Evolutionary conservation across 2,797 vertebrate species (phyloP).

Genomic region (Sebastes flavidus): DNA sequence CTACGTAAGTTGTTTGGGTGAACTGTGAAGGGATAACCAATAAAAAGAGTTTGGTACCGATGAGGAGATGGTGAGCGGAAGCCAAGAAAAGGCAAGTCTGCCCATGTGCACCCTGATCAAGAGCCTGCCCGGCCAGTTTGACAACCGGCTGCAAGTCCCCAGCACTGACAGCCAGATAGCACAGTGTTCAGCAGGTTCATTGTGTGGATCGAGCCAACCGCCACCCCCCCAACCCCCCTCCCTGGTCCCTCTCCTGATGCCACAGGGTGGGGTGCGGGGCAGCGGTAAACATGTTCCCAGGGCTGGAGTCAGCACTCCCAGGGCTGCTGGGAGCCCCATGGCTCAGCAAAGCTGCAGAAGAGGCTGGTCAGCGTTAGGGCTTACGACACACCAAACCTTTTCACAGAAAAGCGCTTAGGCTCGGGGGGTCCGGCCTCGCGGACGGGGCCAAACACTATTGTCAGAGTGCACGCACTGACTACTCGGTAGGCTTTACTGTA

Average conservation of each 20-base stretch:
- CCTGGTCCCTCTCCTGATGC: constrained; percentile 59
- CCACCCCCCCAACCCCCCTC: background rate
- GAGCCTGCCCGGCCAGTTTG: constrained; percentile 55
- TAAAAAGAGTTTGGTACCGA: constrained; percentile 38
- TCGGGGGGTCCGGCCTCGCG: constrained; percentile 57
- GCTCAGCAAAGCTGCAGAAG: constrained; percentile 84
- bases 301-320: constrained; percentile 86
- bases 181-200: constrained; percentile 86
- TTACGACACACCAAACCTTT: constrained; percentile 74
- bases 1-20: background rate
- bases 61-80: background rate
- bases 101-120: constrained; percentile 26
- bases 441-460: constrained; percentile 69
- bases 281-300: constrained; percentile 82
- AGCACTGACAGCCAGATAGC: constrained; percentile 56
- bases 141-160: constrained; percentile 40
- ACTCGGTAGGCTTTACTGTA: constrained; percentile 50
- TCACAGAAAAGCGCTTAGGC: constrained; percentile 79
- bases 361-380: constrained; percentile 81
- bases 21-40: background rate
- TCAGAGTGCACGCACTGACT: constrained; percentile 59
- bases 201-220: constrained; percentile 68
- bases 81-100: constrained; percentile 27
- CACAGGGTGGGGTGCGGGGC: constrained; percentile 63
- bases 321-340: constrained; percentile 76